Evolutionary conservation across 2,797 vertebrate species (phyloP).

Genomic region (Cuniculus paca): DNA sequence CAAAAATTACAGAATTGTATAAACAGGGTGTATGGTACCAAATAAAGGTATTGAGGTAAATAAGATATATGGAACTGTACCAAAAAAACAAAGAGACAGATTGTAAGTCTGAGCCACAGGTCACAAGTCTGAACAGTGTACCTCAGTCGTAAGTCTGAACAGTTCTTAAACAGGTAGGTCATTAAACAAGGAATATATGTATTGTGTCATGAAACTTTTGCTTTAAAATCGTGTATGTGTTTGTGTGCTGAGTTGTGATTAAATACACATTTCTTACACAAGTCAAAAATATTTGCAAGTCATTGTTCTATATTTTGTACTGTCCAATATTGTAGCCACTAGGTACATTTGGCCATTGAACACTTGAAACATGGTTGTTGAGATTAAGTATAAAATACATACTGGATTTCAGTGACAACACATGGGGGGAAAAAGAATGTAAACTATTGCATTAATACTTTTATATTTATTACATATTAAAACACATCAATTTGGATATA

Average conservation of each 20-base stretch:
- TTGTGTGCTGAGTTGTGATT: neutral
- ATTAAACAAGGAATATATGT: neutral
- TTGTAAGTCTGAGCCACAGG: neutral
- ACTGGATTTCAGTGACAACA: neutral
- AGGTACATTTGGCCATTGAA: neutral
- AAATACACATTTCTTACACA: slow-evolving; percentile 41
- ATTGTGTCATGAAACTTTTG: slow-evolving; percentile 3
- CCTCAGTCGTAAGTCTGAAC: neutral
- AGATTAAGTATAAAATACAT: slow-evolving; percentile 12
- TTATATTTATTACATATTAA: neutral
- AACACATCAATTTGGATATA: neutral
- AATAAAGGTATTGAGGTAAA: neutral
- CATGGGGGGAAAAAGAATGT: neutral
- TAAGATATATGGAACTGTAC: neutral
- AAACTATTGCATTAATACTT: neutral
- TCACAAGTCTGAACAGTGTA: neutral
- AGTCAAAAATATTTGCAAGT: neutral
- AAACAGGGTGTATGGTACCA: neutral
- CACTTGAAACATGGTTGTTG: neutral
- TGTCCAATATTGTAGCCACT: neutral
- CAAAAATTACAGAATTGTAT: neutral
- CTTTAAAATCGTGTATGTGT: neutral
- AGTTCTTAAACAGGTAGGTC: neutral
- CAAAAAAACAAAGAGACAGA: neutral
- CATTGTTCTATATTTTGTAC: neutral